Evolutionary conservation across 1,140 invertebrate species (phyloP).

Genomic region (Wasmannia auropunctata): DNA sequence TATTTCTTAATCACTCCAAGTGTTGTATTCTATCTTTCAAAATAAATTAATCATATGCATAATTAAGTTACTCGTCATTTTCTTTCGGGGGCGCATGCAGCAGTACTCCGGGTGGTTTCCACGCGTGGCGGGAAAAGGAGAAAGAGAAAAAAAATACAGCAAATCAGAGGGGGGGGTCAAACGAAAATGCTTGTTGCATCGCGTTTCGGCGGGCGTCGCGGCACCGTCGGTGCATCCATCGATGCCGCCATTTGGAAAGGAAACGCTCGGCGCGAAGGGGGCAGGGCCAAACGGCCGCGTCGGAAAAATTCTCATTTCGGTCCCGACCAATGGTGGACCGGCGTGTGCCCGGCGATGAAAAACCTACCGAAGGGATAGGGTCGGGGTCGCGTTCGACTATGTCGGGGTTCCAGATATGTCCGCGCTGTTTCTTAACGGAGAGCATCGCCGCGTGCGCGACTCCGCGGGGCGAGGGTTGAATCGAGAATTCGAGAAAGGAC

Average conservation of each 20-base stretch:
- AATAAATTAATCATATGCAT: background rate
- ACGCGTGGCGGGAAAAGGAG: background rate
- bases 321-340: constrained; percentile 55
- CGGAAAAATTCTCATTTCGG: constrained; percentile 69
- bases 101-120: background rate
- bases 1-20: background rate
- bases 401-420: constrained; percentile 35
- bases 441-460: constrained; percentile 18
- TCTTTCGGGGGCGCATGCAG: background rate
- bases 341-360: constrained; percentile 61
- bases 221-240: background rate
- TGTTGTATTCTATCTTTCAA: background rate
- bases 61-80: background rate
- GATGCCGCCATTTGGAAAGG: constrained; percentile 44
- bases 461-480: background rate
- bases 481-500: too few species aligned
- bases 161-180: background rate
- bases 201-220: background rate
- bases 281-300: constrained; percentile 36
- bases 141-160: background rate
- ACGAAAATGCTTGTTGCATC: constrained; percentile 8
- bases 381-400: constrained; percentile 52
- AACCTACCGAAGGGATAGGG: constrained; percentile 66
- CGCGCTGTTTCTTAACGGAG: background rate
- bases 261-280: constrained; percentile 49